Percentiles rank a stretch among this genome's conserved stretches.
These are phyloP conservation scores for Kryptolebias marmoratus DNA, from an alignment of 2,113 vertebrate genomes.

Conservation along the genomic window DNA sequence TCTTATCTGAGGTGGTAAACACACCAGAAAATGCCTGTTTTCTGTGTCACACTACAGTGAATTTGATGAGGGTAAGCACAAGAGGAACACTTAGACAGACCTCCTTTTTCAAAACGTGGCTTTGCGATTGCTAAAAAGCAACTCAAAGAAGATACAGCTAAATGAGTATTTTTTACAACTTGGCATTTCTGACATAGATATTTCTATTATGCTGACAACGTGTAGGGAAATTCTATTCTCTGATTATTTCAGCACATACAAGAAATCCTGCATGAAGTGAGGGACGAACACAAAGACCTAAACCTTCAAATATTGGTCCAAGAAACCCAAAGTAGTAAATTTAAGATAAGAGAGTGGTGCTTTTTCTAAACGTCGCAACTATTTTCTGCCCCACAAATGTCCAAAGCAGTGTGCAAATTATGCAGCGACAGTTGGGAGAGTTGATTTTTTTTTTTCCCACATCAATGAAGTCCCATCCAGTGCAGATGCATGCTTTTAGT, in stretches of 20 bases:
- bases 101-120: slow-evolving; percentile 22
- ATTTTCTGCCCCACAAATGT: too few species aligned
- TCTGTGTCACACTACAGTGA: slow-evolving; percentile 38
- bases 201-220: not conserved
- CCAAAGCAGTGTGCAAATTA: too few species aligned
- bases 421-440: too few species aligned
- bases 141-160: not conserved
- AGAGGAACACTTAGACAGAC: slow-evolving; percentile 29
- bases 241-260: not conserved
- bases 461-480: too few species aligned
- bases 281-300: slow-evolving; percentile 9
- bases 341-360: too few species aligned
- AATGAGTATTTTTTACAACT: not conserved
- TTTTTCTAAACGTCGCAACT: too few species aligned
- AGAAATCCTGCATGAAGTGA: not conserved
- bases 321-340: too few species aligned
- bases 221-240: not conserved
- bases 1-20: slow-evolving; percentile 68
- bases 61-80: slow-evolving; percentile 47
- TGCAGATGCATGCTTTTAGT: too few species aligned
- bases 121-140: slow-evolving; percentile 14
- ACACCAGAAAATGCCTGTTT: slow-evolving; percentile 50
- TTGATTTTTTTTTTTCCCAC: too few species aligned
- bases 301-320: slow-evolving; percentile 5
- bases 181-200: not conserved